Conservation (phyloP, 2,797 vertebrate species). For the Melanotaenia nigrans region DNA sequence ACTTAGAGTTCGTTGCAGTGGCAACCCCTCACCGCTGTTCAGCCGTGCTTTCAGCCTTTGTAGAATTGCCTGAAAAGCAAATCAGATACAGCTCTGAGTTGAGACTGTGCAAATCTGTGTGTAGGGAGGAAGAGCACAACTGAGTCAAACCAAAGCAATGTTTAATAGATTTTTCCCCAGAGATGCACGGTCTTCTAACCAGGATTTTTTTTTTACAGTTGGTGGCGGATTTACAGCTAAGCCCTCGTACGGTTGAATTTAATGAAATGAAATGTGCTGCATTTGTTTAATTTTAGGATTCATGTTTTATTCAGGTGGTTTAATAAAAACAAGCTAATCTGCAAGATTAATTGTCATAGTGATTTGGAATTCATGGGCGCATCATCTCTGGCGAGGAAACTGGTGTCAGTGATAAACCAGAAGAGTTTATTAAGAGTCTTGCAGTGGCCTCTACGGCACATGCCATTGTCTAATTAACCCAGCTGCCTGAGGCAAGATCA, state of each 20-base stretch:
- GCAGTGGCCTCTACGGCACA: conserved; percentile 43
- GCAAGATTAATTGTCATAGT: conserved; percentile 61
- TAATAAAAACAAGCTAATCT: conserved; percentile 70
- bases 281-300: conserved; percentile 57
- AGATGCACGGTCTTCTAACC: conserved; percentile 25
- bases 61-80: conserved; percentile 63
- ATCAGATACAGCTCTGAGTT: conserved; percentile 54
- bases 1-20: conserved; percentile 48
- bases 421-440: conserved; percentile 59
- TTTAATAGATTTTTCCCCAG: conserved; percentile 55
- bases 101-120: conserved; percentile 7
- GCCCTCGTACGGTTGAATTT: conserved; percentile 30
- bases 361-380: conserved; percentile 54
- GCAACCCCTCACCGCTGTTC: conserved; percentile 50
- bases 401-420: conserved; percentile 43
- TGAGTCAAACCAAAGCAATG: conserved; percentile 45
- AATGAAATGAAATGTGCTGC: conserved; percentile 49
- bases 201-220: conserved; percentile 6
- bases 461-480: conserved; percentile 62
- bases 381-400: conserved; percentile 41
- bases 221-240: conserved; percentile 27
- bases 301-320: conserved; percentile 63
- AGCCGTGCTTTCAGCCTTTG: conserved; percentile 58
- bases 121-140: conserved; percentile 8
- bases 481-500: conserved; percentile 46